Conservation (phyloP, 2,113 vertebrate genomes). For the Platycercus adscitus region DNA sequence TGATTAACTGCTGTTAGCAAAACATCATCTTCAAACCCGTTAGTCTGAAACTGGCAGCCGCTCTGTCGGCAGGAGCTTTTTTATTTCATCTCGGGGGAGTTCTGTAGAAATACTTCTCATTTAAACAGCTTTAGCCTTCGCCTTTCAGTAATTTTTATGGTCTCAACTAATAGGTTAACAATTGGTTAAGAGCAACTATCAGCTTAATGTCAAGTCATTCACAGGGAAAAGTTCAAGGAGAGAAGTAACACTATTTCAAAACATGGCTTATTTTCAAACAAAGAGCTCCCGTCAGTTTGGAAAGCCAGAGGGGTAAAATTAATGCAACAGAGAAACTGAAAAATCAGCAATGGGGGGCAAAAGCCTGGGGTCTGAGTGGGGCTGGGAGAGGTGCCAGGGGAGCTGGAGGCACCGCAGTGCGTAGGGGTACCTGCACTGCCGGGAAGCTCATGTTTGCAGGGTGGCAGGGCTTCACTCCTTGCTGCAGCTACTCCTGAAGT, state of each 20-base stretch:
- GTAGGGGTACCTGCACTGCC: accelerated
- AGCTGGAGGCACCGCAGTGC: background rate
- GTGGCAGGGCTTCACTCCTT: background rate
- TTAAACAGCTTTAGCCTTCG: conserved; percentile 68
- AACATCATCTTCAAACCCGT: conserved; percentile 68
- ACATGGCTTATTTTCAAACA: conserved; percentile 40
- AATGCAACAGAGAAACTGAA: background rate
- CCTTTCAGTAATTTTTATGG: conserved; percentile 70
- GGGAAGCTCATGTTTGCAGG: accelerated
- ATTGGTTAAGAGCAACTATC: conserved; percentile 72
- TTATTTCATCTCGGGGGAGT: conserved; percentile 50
- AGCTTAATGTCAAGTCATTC: conserved; percentile 61
- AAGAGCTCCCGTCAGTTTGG: conserved; percentile 7
- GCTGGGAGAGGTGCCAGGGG: background rate
- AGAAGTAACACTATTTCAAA: conserved; percentile 65
- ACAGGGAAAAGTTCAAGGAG: conserved; percentile 70
- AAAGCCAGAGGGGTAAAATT: conserved; percentile 21
- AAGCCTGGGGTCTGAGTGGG: background rate
- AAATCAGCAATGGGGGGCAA: background rate
- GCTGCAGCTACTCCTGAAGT: background rate
- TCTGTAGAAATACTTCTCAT: conserved; percentile 68
- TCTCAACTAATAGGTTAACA: conserved; percentile 73
- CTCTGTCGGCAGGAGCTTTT: conserved; percentile 35
- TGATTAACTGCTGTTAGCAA: conserved; percentile 79
- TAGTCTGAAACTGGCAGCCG: conserved; percentile 61